Conservation (phyloP, 2,113 vertebrate species). For the Cyphomyrus plagiostoma region DNA sequence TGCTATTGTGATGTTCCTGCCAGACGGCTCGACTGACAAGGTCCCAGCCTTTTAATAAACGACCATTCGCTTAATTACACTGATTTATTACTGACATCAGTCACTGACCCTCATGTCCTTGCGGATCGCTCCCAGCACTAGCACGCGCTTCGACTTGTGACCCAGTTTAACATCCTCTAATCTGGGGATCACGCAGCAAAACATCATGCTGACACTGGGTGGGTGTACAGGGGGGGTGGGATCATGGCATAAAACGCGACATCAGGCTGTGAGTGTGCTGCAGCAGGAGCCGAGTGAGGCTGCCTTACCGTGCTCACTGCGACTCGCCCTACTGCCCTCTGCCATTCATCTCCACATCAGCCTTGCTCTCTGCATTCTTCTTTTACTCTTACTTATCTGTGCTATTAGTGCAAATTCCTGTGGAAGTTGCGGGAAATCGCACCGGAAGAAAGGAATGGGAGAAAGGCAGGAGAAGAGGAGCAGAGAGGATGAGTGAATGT, state of each 20-base stretch:
- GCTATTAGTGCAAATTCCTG: not conserved
- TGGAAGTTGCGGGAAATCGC: not conserved
- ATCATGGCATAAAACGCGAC: not conserved
- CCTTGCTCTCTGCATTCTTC: not conserved
- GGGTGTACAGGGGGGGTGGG: not conserved
- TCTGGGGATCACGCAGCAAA: not conserved
- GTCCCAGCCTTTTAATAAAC: constrained; percentile 4
- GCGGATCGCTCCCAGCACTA: not conserved
- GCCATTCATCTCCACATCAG: not conserved
- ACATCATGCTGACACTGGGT: not conserved
- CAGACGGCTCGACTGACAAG: not conserved
- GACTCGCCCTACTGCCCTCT: not conserved
- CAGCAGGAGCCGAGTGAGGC: not conserved
- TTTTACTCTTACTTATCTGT: not conserved
- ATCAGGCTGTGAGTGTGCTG: not conserved
- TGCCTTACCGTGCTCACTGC: not conserved
- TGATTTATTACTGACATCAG: constrained; percentile 7
- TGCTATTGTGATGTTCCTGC: not conserved
- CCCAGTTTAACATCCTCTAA: not conserved
- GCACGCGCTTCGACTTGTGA: not conserved
- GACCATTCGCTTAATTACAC: not conserved
- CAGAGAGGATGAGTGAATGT: not conserved
- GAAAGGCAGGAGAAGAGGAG: not conserved
- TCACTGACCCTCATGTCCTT: not conserved
- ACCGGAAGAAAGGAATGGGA: not conserved